A percentile compares a stretch with the other conserved stretches of the same genome.
Conservation (phyloP, 2,888 invertebrate species). For the Apotomis turbidana region DNA sequence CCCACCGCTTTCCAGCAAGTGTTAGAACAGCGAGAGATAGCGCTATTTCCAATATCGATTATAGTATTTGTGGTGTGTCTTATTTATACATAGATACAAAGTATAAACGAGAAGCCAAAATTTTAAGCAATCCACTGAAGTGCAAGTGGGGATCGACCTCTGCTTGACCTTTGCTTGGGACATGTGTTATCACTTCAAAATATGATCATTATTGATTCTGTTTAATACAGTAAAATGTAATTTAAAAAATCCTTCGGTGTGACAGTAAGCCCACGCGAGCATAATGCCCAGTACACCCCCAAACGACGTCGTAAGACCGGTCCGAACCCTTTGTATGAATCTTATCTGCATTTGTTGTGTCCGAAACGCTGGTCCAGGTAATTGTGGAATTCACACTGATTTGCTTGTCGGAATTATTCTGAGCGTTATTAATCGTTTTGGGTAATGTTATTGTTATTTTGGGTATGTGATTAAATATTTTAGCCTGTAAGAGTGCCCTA, state of each 20-base stretch:
- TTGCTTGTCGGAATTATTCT: constrained; percentile 32
- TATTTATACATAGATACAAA: no score
- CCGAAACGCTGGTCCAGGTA: constrained; percentile 48
- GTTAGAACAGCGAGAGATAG: no score
- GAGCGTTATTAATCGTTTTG: constrained; percentile 38
- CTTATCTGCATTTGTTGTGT: constrained; percentile 56
- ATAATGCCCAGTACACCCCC: constrained; percentile 46
- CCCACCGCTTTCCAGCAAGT: no score
- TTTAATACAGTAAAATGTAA: neutral
- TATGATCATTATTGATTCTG: neutral
- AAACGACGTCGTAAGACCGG: constrained; percentile 52
- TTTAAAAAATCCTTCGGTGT: constrained; percentile 38
- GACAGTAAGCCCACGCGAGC: constrained; percentile 32
- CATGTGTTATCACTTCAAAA: no score
- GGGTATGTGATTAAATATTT: constrained; percentile 5
- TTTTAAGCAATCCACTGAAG: no score
- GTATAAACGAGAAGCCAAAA: no score
- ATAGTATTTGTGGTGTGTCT: no score
- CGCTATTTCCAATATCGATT: no score
- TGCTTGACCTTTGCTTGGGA: no score
- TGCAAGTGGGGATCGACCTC: no score
- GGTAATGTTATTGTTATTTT: constrained; percentile 30
- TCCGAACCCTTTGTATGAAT: constrained; percentile 55
- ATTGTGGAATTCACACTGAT: constrained; percentile 42
- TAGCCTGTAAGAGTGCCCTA: neutral